These are phyloP conservation scores for Scelioninae gen. 2 DNA, from an alignment of 2,888 invertebrate species.

Conservation along the genomic window DNA sequence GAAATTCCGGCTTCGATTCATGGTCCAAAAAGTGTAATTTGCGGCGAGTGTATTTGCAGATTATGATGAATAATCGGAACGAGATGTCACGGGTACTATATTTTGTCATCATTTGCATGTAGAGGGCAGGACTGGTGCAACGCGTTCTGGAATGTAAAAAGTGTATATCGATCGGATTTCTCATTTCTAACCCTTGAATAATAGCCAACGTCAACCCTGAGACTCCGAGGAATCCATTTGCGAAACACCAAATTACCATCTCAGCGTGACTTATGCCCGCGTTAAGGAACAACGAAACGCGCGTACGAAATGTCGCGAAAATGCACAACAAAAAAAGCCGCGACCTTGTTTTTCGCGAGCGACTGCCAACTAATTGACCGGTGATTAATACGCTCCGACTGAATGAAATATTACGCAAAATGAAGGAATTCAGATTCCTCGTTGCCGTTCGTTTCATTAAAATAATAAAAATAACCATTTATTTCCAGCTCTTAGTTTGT, in stretches of 20 bases:
- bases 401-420: slow-evolving; percentile 11
- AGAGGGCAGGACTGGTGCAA: slow-evolving; percentile 56
- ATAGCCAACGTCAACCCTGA: slow-evolving; percentile 48
- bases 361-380: slow-evolving; percentile 40
- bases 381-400: slow-evolving; percentile 17
- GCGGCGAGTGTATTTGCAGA: slow-evolving; percentile 35
- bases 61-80: slow-evolving; percentile 44
- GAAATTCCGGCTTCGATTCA: slow-evolving; percentile 42
- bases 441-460: background rate
- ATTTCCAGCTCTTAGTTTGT: no score
- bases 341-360: slow-evolving; percentile 46
- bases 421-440: background rate
- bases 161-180: slow-evolving; percentile 59
- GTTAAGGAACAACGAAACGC: slow-evolving; percentile 43
- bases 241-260: slow-evolving; percentile 63
- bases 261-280: slow-evolving; percentile 50
- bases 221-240: slow-evolving; percentile 63
- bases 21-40: slow-evolving; percentile 44
- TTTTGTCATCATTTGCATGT: slow-evolving; percentile 66
- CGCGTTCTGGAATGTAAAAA: slow-evolving; percentile 53
- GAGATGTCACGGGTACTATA: slow-evolving; percentile 56
- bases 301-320: slow-evolving; percentile 44
- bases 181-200: slow-evolving; percentile 54
- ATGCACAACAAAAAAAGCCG: slow-evolving; percentile 40
- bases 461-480: no score